phyloP scores from a whole-genome alignment of 2,113 vertebrate species.

The Otocyon megalotis region DNA sequence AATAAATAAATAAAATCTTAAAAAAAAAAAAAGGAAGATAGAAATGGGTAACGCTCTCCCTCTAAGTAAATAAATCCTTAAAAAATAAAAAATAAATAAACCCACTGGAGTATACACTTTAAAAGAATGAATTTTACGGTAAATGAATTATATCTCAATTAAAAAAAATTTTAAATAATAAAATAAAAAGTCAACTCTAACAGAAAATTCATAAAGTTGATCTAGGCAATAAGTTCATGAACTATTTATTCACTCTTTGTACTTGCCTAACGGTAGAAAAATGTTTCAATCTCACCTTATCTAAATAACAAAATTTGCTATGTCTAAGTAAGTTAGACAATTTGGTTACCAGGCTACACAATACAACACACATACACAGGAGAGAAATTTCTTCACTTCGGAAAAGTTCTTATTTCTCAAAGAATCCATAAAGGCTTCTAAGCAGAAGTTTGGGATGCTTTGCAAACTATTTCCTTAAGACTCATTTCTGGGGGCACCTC shows the following conservation, averaged over 20 bases:
- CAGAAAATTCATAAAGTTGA: neutral
- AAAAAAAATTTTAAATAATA: neutral
- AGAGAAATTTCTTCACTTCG: neutral
- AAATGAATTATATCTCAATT: neutral
- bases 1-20: too few relatives aligned
- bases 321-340: neutral
- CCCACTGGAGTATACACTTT: neutral
- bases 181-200: neutral
- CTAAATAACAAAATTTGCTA: neutral
- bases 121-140: neutral
- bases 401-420: neutral
- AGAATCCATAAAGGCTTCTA: neutral
- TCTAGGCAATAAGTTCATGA: neutral
- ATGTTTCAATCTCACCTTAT: neutral
- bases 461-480: neutral
- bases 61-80: neutral
- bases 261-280: neutral
- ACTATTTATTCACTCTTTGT: neutral
- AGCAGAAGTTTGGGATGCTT: neutral
- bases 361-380: neutral
- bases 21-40: too few relatives aligned
- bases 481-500: neutral
- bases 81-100: neutral
- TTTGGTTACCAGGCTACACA: neutral
- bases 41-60: neutral